Evolutionary conservation across 1,140 invertebrate genomes (phyloP).

Genomic region (Bombus sylvicola): DNA sequence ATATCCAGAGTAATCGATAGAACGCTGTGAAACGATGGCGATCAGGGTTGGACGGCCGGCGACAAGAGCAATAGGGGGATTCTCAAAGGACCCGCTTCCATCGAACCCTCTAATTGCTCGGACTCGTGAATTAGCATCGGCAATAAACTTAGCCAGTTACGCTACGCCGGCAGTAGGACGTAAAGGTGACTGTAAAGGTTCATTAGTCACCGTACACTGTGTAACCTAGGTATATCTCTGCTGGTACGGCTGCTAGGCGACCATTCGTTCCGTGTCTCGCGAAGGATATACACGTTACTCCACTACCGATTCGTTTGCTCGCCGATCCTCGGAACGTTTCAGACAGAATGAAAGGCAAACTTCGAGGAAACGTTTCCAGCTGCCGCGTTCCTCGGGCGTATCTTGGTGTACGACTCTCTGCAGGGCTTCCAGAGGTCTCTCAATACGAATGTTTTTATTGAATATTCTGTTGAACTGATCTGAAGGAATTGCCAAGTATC

Average conservation of each 20-base stretch:
- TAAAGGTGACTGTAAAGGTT: slow-evolving; percentile 69
- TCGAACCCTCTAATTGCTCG: slow-evolving; percentile 64
- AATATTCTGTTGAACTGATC: not conserved
- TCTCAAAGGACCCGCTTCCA: slow-evolving; percentile 52
- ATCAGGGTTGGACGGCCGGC: not conserved
- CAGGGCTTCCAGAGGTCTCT: not conserved
- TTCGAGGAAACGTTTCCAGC: not conserved
- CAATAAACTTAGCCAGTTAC: slow-evolving; percentile 68
- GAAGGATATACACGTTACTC: slow-evolving; percentile 63
- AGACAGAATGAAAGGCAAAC: slow-evolving; percentile 49
- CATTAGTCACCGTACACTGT: slow-evolving; percentile 69
- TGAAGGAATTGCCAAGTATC: not conserved
- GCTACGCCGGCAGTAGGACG: slow-evolving; percentile 59
- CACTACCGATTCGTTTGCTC: slow-evolving; percentile 61
- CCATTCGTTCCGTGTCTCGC: slow-evolving; percentile 63
- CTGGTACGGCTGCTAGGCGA: slow-evolving; percentile 43
- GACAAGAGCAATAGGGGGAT: slow-evolving; percentile 10
- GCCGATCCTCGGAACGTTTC: slow-evolving; percentile 19
- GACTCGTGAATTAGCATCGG: slow-evolving; percentile 69
- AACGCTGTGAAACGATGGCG: not conserved
- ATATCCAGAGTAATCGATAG: slow-evolving; percentile 16
- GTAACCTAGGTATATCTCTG: slow-evolving; percentile 61
- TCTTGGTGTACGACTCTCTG: not conserved
- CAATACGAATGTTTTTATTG: not conserved
- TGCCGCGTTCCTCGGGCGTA: not conserved